Percentiles rank a stretch among this genome's conserved stretches.
Evolutionary conservation across 2,797 vertebrate genomes (phyloP).

Genomic region (Neomorphus geoffroyi): DNA sequence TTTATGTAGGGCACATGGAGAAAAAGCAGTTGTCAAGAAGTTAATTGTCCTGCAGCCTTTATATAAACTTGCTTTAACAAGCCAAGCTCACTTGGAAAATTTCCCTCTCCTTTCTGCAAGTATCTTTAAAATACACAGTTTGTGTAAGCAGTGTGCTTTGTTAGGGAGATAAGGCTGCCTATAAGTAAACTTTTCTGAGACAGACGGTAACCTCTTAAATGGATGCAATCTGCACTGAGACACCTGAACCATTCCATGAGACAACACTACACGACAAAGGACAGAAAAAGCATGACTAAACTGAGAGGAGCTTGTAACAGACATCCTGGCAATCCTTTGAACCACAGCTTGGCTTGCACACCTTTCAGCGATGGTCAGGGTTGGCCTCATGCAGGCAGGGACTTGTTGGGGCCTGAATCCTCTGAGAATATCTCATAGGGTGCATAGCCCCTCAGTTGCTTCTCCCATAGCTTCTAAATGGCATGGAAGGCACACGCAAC

Average conservation of each 20-base stretch:
- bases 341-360: neutral
- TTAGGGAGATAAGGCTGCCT: neutral
- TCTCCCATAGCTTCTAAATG: neutral
- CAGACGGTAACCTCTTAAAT: neutral
- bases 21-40: constrained; percentile 6
- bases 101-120: neutral
- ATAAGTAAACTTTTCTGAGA: neutral
- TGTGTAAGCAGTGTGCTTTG: neutral
- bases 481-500: neutral
- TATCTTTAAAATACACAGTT: neutral
- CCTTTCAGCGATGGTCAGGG: rapidly evolving
- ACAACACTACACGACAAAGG: neutral
- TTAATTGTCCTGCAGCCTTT: neutral
- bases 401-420: neutral
- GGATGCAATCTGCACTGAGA: neutral
- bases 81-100: neutral
- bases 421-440: neutral
- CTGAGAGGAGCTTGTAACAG: neutral
- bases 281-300: neutral
- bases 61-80: constrained; percentile 18
- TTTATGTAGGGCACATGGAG: neutral
- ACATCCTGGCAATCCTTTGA: neutral
- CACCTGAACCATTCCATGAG: neutral
- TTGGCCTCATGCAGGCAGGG: neutral
- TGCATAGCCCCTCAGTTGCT: neutral